Percentiles rank a stretch among this genome's conserved stretches.
phyloP scores from a whole-genome alignment of 1,140 invertebrate species.

The Muscidifurax raptorellus region DNA sequence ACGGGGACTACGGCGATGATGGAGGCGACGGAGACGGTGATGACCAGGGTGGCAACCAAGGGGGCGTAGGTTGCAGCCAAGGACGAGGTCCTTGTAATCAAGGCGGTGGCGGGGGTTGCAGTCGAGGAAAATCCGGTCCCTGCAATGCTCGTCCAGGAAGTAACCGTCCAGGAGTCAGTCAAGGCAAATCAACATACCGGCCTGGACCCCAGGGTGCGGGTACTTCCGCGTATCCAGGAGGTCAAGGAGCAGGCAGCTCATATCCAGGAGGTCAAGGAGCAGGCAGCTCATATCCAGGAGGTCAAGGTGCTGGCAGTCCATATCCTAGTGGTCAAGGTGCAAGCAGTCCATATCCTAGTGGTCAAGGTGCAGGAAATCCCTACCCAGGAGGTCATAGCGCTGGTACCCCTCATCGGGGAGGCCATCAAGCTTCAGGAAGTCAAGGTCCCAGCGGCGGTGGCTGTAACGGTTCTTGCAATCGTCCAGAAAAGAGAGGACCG shows the following conservation, averaged over 20 bases:
- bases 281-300: background rate
- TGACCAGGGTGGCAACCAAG: background rate
- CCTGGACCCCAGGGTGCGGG: background rate
- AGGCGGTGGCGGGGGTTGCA: background rate
- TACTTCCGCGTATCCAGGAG: background rate
- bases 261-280: background rate
- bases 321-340: background rate
- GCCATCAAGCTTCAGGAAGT: background rate
- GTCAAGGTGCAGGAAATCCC: background rate
- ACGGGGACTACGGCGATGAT: background rate
- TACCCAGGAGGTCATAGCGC: background rate
- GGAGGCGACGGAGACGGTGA: background rate
- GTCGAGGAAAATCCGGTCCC: background rate
- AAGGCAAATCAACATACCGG: background rate
- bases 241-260: background rate
- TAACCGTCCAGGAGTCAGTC: background rate
- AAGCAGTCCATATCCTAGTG: no score
- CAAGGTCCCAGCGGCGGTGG: background rate
- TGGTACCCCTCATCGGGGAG: background rate
- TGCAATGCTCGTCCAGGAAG: slow-evolving; percentile 6
- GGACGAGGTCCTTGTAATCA: background rate
- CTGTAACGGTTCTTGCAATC: background rate
- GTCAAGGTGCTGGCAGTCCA: background rate
- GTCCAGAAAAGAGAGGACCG: background rate
- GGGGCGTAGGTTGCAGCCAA: background rate